Evolutionary conservation across 2,113 vertebrate genomes (phyloP).

Genomic region (Rhombomys opimus): DNA sequence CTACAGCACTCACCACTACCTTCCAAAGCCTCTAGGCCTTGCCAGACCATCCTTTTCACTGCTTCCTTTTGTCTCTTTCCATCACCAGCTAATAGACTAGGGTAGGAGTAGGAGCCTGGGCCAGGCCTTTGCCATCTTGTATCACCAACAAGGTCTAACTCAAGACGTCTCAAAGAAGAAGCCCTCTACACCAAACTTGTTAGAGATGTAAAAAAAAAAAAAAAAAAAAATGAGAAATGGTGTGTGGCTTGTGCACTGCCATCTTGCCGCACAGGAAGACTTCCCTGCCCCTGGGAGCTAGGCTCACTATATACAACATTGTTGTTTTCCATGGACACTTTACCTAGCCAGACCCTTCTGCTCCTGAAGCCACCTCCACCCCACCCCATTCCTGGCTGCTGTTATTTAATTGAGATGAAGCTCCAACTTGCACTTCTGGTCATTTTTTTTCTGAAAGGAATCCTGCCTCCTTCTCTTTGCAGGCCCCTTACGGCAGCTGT

Average conservation of each 20-base stretch:
- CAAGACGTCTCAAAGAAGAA: background rate
- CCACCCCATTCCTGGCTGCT: background rate
- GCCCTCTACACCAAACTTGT: background rate
- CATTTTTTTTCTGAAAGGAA: slow-evolving; percentile 35
- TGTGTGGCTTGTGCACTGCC: too few relatives aligned
- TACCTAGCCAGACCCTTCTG: background rate
- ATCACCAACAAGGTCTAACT: background rate
- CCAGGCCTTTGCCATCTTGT: background rate
- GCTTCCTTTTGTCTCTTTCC: background rate
- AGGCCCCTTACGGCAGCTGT: slow-evolving; percentile 56
- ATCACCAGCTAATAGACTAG: background rate
- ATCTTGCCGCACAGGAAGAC: background rate
- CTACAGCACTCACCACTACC: background rate
- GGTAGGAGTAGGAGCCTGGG: background rate
- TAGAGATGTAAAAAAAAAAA: background rate
- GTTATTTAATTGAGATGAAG: background rate
- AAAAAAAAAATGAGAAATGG: background rate
- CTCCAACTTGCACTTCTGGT: background rate
- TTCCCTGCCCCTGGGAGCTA: background rate
- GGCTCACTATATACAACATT: background rate
- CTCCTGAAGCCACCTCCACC: background rate
- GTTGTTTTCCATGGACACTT: background rate
- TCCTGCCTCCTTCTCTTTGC: too few relatives aligned
- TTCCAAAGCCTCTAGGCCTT: background rate
- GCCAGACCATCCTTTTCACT: too few relatives aligned